Evolutionary conservation across 23 tunicate species (phyloP), one percentile per base, ranked within the genome.

Genomic region (Corella eumyota): DNA sequence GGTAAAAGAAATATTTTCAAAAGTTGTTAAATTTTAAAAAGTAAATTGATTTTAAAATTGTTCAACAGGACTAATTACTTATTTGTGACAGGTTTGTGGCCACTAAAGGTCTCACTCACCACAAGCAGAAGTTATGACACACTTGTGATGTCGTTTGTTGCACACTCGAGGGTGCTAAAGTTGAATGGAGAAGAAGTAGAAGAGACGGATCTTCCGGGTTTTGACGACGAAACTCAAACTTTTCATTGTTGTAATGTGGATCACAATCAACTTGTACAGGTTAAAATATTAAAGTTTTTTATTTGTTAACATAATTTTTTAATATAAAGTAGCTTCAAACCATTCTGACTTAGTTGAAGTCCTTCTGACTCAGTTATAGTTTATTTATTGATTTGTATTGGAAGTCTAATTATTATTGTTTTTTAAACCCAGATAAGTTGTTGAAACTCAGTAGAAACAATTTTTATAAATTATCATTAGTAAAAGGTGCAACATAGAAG

Each of bases 171-270:
- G 48, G 66, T 93, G 23, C 51, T 93, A 13, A 58, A 62, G 25
- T 50, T 93, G 23, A 74, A 65, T 54, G 99, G 95, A 0, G 95
- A 93, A 45, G 99, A 84, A 54, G 85, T 84, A 1, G 90, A 87
- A 47, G 99, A 93, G 67, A 69, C 70, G 21, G 94, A 93, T 7
- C 35, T 83, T 6, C 48, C 50, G 21, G 99, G 99, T 19, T 93
- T 84, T 45, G 87, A 78, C 22, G 78, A 71, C 33, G 93, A 92
- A 20, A 58, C 57, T 22, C 90, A 78, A 57, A 84, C 94, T 9
- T 69, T 77, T 49, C 67, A 56, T 29, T 68, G 80, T 25, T 24
- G 83, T 59, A 93, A 93, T 64, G 99, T 93, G 50, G 7, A 34
- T 0, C 45, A 62, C 61, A 55, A 75, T 32, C 99, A 93, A 64